These are phyloP conservation scores for Poeciliopsis gracilis DNA, from an alignment of 2,797 vertebrate genomes.

Conservation along the genomic window DNA sequence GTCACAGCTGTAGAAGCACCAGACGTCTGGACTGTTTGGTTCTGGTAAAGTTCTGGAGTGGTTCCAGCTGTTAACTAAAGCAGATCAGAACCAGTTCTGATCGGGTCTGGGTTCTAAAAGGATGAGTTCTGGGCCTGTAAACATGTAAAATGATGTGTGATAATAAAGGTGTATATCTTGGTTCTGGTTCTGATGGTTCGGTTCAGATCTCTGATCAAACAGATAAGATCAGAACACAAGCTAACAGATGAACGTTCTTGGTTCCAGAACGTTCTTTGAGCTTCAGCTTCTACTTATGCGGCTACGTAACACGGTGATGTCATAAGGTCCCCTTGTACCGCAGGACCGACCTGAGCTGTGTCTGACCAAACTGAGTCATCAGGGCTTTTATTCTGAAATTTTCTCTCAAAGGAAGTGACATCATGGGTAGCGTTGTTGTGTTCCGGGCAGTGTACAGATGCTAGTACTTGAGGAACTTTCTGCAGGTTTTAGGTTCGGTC, in stretches of 20 bases:
- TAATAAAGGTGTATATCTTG: conserved; percentile 10
- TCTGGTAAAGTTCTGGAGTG: not conserved
- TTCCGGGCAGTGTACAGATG: conserved; percentile 5
- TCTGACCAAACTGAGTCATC: not conserved
- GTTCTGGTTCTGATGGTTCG: not conserved
- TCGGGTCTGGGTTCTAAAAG: conserved; percentile 7
- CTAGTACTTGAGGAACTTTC: not conserved
- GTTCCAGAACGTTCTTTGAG: not conserved
- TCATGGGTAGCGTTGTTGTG: not conserved
- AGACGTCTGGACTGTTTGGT: not conserved
- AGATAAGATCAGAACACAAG: no score
- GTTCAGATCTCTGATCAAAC: not conserved
- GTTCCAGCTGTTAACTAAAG: not conserved
- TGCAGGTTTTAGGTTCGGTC: no score
- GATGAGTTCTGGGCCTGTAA: conserved; percentile 2
- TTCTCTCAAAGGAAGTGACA: conserved; percentile 22
- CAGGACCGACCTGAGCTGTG: not conserved
- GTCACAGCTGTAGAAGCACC: not conserved
- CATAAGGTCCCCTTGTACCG: not conserved
- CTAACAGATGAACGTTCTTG: not conserved
- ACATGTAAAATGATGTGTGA: conserved; percentile 22
- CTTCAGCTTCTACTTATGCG: not conserved
- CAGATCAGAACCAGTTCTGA: conserved; percentile 11
- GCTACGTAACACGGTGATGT: not conserved
- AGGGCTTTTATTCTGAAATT: conserved; percentile 24